These are phyloP conservation scores for Antheraea pernyi DNA, from an alignment of 1,140 invertebrate genomes.

Conservation along the genomic window DNA sequence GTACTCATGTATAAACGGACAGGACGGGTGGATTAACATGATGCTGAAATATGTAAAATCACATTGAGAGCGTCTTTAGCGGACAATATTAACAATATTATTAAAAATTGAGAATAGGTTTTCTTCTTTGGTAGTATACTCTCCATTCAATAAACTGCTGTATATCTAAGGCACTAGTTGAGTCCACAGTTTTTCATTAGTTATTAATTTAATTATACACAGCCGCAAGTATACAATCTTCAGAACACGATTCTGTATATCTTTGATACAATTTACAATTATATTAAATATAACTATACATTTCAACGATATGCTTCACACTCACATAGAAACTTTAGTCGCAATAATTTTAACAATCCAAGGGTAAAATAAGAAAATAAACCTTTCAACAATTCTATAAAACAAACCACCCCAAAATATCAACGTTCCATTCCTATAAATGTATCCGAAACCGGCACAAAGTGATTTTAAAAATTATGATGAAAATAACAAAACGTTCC, in stretches of 20 bases:
- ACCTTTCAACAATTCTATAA: background rate
- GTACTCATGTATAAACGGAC: conserved; percentile 47
- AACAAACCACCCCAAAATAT: background rate
- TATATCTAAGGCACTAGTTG: background rate
- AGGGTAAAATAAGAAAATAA: background rate
- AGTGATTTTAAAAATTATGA: too few species aligned
- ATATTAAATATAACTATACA: background rate
- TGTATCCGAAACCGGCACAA: background rate
- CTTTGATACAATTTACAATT: background rate
- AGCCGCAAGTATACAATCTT: background rate
- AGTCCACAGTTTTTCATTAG: background rate
- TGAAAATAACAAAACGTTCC: too few species aligned
- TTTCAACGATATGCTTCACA: background rate
- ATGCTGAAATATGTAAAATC: conserved; percentile 10
- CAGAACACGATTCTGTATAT: background rate
- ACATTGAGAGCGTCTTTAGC: conserved; percentile 2
- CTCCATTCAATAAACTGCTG: background rate
- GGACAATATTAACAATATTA: background rate
- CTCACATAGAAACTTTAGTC: background rate
- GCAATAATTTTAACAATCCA: background rate
- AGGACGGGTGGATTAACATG: conserved; percentile 30
- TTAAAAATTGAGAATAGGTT: background rate
- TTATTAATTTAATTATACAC: background rate
- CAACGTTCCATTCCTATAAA: too few species aligned
- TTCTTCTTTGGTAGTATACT: conserved; percentile 1